Evolutionary conservation across 2,113 vertebrate species (phyloP).

Genomic region (Diphyllodes magnificus): DNA sequence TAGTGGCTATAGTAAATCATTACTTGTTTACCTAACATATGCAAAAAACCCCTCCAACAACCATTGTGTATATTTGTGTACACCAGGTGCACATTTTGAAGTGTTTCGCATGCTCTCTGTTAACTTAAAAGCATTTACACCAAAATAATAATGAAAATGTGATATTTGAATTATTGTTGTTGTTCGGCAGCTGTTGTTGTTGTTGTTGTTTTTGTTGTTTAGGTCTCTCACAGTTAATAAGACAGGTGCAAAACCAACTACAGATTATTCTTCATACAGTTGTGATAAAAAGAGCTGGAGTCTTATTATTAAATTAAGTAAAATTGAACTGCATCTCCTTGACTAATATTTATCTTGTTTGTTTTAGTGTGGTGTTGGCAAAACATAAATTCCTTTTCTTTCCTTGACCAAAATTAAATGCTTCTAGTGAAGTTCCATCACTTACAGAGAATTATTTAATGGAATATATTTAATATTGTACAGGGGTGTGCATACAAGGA

Average conservation of each 20-base stretch:
- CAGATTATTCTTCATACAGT: background rate
- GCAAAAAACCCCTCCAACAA: background rate
- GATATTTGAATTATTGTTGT: background rate
- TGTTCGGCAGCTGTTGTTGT: background rate
- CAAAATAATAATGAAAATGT: background rate
- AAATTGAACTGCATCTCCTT: background rate
- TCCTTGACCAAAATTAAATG: background rate
- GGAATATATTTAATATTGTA: background rate
- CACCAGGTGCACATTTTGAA: background rate
- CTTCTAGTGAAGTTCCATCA: background rate
- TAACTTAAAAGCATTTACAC: background rate
- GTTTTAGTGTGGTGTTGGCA: background rate
- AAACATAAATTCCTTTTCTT: background rate
- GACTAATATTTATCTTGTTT: background rate
- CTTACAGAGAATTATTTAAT: background rate
- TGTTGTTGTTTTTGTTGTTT: background rate
- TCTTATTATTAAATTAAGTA: background rate
- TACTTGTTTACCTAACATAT: background rate
- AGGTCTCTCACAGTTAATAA: background rate
- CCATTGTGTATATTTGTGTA: background rate
- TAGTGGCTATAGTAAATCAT: background rate
- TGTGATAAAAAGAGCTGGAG: background rate
- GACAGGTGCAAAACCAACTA: background rate
- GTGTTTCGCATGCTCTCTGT: background rate
- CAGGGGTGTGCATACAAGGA: background rate